phyloP scores from a whole-genome alignment of 2,888 invertebrate species.

The Lasioglossum villosulum region DNA sequence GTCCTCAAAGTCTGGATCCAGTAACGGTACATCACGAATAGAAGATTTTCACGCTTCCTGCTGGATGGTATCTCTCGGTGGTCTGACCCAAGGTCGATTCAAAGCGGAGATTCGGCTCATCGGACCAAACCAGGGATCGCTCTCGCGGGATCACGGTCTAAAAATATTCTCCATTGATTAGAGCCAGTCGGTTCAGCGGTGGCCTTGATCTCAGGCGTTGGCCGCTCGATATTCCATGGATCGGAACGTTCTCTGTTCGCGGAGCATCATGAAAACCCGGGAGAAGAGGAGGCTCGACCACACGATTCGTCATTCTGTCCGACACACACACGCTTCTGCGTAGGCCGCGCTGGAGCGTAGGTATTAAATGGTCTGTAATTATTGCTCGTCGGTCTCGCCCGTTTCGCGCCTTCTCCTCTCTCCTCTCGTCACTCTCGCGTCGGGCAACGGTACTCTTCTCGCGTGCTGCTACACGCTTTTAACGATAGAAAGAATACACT shows the following conservation, averaged over 20 bases:
- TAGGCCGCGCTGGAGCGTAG: conserved; percentile 29
- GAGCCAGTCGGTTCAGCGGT: neutral
- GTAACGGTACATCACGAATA: neutral
- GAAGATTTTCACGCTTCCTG: neutral
- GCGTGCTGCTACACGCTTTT: neutral
- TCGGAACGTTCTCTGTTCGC: neutral
- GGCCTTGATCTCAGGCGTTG: conserved; percentile 9
- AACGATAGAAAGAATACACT: neutral
- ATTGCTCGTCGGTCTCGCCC: conserved; percentile 13
- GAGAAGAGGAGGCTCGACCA: conserved; percentile 28
- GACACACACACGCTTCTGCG: conserved; percentile 7
- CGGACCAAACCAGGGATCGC: neutral
- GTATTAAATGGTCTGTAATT: conserved; percentile 47
- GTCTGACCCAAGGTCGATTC: neutral
- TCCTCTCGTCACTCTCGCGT: neutral
- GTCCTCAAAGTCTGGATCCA: neutral
- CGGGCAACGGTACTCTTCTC: neutral
- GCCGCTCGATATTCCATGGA: neutral
- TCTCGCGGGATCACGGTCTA: neutral
- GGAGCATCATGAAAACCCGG: neutral
- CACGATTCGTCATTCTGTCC: conserved; percentile 47
- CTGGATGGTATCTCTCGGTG: neutral
- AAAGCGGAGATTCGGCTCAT: neutral
- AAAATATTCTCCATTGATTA: conserved; percentile 16
- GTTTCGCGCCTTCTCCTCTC: conserved; percentile 5